These are phyloP conservation scores for Melanostigma gelatinosum DNA, from an alignment of 2,113 vertebrate species.

Conservation along the genomic window DNA sequence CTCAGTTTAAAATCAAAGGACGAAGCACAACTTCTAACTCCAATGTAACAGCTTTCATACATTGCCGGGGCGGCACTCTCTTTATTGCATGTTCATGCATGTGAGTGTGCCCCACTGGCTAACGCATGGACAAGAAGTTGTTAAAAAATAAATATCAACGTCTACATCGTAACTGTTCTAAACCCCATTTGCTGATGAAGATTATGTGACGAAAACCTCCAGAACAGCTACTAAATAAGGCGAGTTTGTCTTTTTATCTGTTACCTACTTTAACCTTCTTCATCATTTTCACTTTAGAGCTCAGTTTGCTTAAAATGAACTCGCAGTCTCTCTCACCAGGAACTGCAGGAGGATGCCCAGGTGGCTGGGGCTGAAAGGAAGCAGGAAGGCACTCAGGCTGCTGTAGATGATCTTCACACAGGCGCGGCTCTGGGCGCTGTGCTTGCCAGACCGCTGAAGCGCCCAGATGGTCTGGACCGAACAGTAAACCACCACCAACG, in stretches of 20 bases:
- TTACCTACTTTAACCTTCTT: neutral
- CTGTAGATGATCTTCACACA: slow-evolving; percentile 85
- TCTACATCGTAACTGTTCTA: neutral
- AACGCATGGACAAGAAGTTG: neutral
- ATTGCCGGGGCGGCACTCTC: neutral
- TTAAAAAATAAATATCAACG: neutral
- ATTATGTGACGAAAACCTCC: neutral
- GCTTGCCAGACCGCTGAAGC: slow-evolving; percentile 68
- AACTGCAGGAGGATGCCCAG: slow-evolving; percentile 89
- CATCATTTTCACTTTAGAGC: neutral
- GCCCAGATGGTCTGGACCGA: slow-evolving; percentile 82
- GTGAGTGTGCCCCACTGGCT: no score
- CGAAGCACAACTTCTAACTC: neutral
- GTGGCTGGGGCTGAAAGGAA: slow-evolving; percentile 91
- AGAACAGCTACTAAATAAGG: neutral
- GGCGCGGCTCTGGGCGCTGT: slow-evolving; percentile 55
- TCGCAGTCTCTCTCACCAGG: slow-evolving; percentile 77
- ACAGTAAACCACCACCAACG: slow-evolving; percentile 83
- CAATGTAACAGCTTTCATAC: neutral
- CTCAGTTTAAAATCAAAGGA: neutral
- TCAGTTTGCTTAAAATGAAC: slow-evolving; percentile 1
- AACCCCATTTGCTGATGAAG: neutral
- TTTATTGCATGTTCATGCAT: neutral
- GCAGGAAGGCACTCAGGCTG: slow-evolving; percentile 87
- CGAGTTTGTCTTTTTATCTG: neutral